These are phyloP conservation scores for Caenorhabditis drosophilae DNA, from an alignment of 2,888 invertebrate species.

Conservation along the genomic window DNA sequence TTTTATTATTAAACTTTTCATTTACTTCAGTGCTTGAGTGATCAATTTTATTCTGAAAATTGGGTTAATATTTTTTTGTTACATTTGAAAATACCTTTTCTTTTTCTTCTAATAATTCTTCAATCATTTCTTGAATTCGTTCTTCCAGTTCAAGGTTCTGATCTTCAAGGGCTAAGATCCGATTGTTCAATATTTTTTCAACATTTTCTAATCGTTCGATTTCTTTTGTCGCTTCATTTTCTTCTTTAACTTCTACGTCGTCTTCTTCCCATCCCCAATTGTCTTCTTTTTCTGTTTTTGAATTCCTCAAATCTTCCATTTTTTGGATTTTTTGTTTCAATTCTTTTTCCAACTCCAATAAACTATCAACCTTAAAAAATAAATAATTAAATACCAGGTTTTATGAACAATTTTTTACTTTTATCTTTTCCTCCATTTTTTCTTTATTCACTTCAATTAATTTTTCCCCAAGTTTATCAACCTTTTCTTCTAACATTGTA, in stretches of 20 bases:
- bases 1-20: too few species aligned
- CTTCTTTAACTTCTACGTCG: neutral
- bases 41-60: too few species aligned
- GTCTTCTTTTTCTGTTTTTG: constrained; percentile 1
- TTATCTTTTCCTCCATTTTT: too few species aligned
- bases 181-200: neutral
- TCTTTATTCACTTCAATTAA: constrained; percentile 5
- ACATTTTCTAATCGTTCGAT: constrained; percentile 4
- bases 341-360: neutral
- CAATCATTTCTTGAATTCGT: neutral
- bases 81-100: constrained; percentile 2
- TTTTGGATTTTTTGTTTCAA: neutral
- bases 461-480: constrained; percentile 14
- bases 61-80: too few species aligned
- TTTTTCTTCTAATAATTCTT: neutral
- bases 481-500: constrained; percentile 10
- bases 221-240: neutral
- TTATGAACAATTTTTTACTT: too few species aligned
- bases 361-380: too few species aligned
- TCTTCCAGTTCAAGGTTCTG: neutral
- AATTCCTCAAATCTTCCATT: neutral
- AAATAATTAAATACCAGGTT: too few species aligned
- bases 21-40: too few species aligned
- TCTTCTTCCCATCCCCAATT: constrained; percentile 23
- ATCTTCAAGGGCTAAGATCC: neutral